Evolutionary conservation across 2,797 vertebrate genomes (phyloP).

Genomic region (Picus viridis): DNA sequence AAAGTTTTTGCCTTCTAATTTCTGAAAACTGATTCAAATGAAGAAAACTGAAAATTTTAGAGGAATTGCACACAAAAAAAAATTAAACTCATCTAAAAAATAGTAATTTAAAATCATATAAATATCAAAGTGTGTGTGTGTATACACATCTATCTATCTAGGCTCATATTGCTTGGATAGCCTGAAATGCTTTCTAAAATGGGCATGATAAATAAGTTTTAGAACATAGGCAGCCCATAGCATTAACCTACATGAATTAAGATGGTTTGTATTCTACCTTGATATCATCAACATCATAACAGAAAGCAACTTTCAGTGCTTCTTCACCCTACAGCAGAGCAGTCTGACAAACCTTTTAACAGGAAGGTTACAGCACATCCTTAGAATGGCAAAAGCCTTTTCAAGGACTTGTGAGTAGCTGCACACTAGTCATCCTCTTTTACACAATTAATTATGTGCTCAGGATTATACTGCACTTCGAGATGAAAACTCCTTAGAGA

Average conservation of each 20-base stretch:
- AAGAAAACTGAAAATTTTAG: neutral
- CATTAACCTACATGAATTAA: neutral
- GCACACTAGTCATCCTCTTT: neutral
- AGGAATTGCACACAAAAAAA: neutral
- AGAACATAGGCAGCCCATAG: neutral
- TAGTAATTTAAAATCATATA: too few species aligned
- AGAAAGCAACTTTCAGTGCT: neutral
- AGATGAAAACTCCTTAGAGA: slow-evolving; percentile 19
- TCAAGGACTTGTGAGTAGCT: neutral
- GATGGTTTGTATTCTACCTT: neutral
- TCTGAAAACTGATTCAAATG: neutral
- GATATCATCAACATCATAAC: neutral
- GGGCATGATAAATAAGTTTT: neutral
- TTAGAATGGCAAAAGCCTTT: neutral
- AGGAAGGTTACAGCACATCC: neutral
- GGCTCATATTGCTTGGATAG: neutral
- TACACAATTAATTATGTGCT: slow-evolving; percentile 22
- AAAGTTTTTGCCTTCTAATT: too few species aligned
- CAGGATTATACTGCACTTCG: slow-evolving; percentile 4
- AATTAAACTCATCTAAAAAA: too few species aligned
- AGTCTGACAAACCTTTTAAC: neutral
- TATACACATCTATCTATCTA: too few species aligned
- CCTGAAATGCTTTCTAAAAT: neutral
- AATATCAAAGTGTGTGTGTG: too few species aligned
- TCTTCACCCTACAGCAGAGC: neutral